Evolutionary conservation across 2,888 invertebrate species (phyloP).

Genomic region (Salticus scenicus): DNA sequence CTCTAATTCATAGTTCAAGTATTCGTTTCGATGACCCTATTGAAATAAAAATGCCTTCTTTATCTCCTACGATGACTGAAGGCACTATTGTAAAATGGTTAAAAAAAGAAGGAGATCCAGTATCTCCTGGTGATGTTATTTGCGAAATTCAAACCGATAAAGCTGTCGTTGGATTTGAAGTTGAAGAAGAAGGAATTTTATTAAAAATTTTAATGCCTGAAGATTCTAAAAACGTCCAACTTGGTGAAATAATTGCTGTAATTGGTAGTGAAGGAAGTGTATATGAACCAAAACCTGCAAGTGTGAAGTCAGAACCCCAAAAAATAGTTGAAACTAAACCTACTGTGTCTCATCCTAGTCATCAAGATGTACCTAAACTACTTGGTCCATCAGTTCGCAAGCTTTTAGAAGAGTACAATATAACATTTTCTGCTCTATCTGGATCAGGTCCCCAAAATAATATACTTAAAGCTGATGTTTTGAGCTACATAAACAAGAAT

Average conservation of each 20-base stretch:
- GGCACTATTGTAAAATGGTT: slow-evolving; percentile 80
- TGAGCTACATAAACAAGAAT: slow-evolving; percentile 77
- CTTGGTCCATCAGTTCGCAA: slow-evolving; percentile 81
- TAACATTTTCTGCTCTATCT: slow-evolving; percentile 77
- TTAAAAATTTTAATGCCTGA: slow-evolving; percentile 80
- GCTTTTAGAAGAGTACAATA: slow-evolving; percentile 80
- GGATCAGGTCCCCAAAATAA: slow-evolving; percentile 80
- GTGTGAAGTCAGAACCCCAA: not conserved
- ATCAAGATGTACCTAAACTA: not conserved
- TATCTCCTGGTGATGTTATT: slow-evolving; percentile 80
- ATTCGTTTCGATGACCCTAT: not conserved
- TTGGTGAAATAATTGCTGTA: slow-evolving; percentile 79
- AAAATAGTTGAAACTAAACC: not conserved
- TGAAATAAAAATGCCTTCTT: slow-evolving; percentile 78
- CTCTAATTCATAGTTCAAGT: not conserved
- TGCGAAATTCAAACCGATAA: slow-evolving; percentile 83
- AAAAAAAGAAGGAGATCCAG: slow-evolving; percentile 78
- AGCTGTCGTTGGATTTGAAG: slow-evolving; percentile 80
- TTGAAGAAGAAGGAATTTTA: slow-evolving; percentile 80
- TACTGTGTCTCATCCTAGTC: not conserved
- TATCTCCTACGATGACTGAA: slow-evolving; percentile 81
- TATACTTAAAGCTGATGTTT: slow-evolving; percentile 80
- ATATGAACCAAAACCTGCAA: slow-evolving; percentile 70
- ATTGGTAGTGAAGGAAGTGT: slow-evolving; percentile 79
- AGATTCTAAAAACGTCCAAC: slow-evolving; percentile 79